Evolutionary conservation across 2,888 invertebrate genomes (phyloP).

Genomic region (Calameuta idolon): DNA sequence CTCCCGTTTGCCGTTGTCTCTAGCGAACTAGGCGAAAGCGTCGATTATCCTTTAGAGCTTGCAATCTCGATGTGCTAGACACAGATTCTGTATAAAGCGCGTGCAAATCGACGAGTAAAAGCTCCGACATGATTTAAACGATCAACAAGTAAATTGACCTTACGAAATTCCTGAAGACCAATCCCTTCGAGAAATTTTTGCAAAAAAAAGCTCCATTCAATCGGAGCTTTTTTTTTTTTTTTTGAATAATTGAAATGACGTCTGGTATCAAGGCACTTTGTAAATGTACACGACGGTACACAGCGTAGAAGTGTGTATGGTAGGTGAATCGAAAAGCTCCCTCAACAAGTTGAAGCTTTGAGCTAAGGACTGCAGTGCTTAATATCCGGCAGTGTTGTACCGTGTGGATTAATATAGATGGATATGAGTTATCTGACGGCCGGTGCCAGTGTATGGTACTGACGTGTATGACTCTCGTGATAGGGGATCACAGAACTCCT

Average conservation of each 20-base stretch:
- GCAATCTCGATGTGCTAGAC: neutral
- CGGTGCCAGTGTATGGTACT: constrained; percentile 46
- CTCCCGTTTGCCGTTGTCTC: neutral
- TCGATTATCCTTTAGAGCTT: neutral
- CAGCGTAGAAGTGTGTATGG: neutral
- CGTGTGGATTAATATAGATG: constrained; percentile 57
- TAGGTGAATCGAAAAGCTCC: neutral
- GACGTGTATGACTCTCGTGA: constrained; percentile 62
- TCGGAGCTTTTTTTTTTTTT: neutral
- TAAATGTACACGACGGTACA: neutral
- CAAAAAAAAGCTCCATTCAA: too few relatives aligned
- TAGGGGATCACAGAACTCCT: constrained; percentile 49
- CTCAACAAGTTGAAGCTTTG: neutral
- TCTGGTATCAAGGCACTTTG: neutral
- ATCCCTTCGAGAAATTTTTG: too few relatives aligned
- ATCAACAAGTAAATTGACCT: neutral
- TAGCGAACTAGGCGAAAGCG: neutral
- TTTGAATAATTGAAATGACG: neutral
- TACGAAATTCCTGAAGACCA: neutral
- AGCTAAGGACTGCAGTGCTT: constrained; percentile 33
- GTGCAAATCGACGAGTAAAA: neutral
- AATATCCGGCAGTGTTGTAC: constrained; percentile 42
- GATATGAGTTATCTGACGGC: constrained; percentile 57
- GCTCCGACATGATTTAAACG: neutral
- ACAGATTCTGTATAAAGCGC: neutral